These are phyloP conservation scores for Pteronura brasiliensis DNA, from an alignment of 2,113 vertebrate genomes.

Conservation along the genomic window DNA sequence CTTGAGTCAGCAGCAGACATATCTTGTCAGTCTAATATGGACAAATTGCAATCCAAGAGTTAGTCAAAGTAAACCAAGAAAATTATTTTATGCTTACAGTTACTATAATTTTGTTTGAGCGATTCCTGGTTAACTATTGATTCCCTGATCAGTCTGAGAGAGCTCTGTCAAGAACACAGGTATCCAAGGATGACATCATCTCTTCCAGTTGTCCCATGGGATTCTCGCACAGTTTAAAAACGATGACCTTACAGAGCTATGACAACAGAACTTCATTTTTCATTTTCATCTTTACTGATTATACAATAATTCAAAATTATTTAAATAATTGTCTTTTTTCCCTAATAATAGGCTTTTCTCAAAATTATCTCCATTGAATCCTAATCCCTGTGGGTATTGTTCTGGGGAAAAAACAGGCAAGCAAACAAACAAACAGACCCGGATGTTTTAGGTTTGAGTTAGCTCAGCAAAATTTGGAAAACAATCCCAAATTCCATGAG, in stretches of 20 bases:
- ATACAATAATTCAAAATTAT: neutral
- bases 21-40: neutral
- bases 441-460: neutral
- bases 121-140: neutral
- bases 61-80: neutral
- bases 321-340: neutral
- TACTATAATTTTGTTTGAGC: neutral
- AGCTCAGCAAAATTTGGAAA: neutral
- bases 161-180: neutral
- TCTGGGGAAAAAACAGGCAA: neutral
- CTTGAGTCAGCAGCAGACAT: neutral
- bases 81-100: neutral
- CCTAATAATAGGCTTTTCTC: neutral
- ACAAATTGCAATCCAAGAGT: neutral
- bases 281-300: neutral
- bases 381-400: neutral
- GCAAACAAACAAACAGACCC: neutral
- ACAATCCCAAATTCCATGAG: neutral
- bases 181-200: neutral
- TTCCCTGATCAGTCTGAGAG: neutral
- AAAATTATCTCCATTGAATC: neutral
- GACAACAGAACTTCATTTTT: conserved; percentile 25
- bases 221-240: neutral
- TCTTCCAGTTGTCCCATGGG: neutral
- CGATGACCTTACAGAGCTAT: neutral